These are phyloP conservation scores for Drosophila lini DNA, from an alignment of 1,140 invertebrate species.

Conservation along the genomic window DNA sequence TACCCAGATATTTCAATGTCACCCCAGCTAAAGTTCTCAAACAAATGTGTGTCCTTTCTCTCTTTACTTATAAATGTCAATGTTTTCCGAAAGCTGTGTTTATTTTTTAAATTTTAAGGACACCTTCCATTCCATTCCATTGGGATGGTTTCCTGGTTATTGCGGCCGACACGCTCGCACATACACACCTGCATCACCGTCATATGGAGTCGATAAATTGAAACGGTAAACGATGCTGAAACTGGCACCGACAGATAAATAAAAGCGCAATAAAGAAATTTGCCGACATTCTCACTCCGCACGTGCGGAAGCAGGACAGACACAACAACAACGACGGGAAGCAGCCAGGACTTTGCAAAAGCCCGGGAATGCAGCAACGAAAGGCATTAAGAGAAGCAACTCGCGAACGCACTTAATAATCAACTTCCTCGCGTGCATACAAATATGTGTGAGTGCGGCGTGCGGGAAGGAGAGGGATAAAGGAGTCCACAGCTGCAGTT, in stretches of 20 bases:
- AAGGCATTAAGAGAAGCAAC: constrained; percentile 56
- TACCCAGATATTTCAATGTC: background rate
- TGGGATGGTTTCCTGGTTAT: constrained; percentile 1
- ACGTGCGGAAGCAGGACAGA: constrained; percentile 38
- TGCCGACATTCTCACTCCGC: constrained; percentile 33
- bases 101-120: background rate
- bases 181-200: constrained; percentile 2
- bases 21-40: background rate
- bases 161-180: background rate
- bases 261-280: constrained; percentile 77
- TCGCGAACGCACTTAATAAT: constrained; percentile 64
- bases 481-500: constrained; percentile 1
- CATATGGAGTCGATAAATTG: constrained; percentile 59
- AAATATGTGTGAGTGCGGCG: constrained; percentile 22
- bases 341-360: constrained; percentile 24
- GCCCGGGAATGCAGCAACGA: constrained; percentile 43
- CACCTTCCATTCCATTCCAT: background rate
- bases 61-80: background rate
- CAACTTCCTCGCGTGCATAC: constrained; percentile 58
- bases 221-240: constrained; percentile 66
- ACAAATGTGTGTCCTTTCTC: background rate
- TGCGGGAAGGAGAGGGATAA: background rate
- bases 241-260: constrained; percentile 63
- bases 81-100: background rate
- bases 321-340: constrained; percentile 18